phyloP scores from a whole-genome alignment of 2,797 vertebrate genomes.

The Miichthys miiuy region DNA sequence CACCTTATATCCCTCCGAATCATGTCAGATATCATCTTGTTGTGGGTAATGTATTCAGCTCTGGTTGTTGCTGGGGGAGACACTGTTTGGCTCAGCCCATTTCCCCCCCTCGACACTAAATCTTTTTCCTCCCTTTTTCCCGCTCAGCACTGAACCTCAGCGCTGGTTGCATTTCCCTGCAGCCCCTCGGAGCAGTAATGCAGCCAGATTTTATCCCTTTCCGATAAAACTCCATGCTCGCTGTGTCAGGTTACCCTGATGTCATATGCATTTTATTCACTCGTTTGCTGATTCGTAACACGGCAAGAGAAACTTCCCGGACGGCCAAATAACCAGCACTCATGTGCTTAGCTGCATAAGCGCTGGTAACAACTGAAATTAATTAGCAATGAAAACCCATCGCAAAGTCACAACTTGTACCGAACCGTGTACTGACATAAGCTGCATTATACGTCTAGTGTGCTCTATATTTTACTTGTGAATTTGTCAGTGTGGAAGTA shows the following conservation, averaged over 20 bases:
- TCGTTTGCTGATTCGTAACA: conserved; percentile 30
- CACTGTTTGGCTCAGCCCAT: conserved; percentile 56
- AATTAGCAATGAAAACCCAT: conserved; percentile 58
- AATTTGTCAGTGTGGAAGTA: conserved; percentile 61
- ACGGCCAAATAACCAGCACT: conserved; percentile 40
- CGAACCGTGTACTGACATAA: conserved; percentile 50
- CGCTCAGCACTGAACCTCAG: conserved; percentile 32
- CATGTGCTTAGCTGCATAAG: conserved; percentile 36
- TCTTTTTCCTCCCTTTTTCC: conserved; percentile 33
- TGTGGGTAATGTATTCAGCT: conserved; percentile 62
- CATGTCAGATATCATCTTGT: conserved; percentile 53
- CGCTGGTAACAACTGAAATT: conserved; percentile 60
- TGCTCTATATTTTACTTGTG: conserved; percentile 51
- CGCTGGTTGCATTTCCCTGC: conserved; percentile 45
- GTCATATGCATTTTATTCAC: conserved; percentile 49
- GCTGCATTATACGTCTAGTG: conserved; percentile 35
- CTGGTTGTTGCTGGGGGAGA: conserved; percentile 65
- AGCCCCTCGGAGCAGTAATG: conserved; percentile 37
- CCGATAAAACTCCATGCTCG: conserved; percentile 46
- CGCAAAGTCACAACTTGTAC: conserved; percentile 52
- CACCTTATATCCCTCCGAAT: conserved; percentile 26
- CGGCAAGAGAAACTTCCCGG: conserved; percentile 44
- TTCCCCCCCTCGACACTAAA: conserved; percentile 44
- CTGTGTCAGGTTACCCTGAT: conserved; percentile 64
- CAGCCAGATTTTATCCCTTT: conserved; percentile 59